Evolutionary conservation across 2,888 invertebrate species (phyloP).

Genomic region (Aphodius granarius): DNA sequence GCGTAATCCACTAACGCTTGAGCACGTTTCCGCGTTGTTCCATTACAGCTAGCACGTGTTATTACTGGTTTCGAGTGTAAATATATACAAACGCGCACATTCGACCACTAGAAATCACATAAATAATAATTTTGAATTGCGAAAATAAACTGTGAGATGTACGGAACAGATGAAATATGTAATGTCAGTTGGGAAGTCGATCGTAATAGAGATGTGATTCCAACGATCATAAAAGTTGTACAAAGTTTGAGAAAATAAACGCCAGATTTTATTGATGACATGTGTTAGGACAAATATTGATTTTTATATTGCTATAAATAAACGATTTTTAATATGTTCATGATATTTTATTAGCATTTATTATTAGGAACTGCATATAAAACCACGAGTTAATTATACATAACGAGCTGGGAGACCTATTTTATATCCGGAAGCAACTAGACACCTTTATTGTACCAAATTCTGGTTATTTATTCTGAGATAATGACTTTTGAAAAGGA

Average conservation of each 20-base stretch:
- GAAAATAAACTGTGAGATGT: not conserved
- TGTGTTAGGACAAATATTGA: not conserved
- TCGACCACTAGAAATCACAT: not conserved
- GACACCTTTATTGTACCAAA: too few species aligned
- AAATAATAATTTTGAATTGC: not conserved
- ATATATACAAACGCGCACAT: not conserved
- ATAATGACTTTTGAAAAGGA: too few species aligned
- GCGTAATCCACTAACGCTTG: not conserved
- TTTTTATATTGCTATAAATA: not conserved
- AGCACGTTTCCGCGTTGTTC: not conserved
- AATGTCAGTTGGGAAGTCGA: not conserved
- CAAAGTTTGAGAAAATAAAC: not conserved
- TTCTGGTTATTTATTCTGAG: too few species aligned
- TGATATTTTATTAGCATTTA: not conserved
- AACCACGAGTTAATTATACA: not conserved
- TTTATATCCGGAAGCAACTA: not conserved
- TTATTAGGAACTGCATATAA: not conserved
- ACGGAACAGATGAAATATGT: not conserved
- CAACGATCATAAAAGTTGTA: not conserved
- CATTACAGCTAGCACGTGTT: not conserved
- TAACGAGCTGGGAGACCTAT: not conserved
- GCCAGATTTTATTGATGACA: not conserved
- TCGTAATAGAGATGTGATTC: not conserved
- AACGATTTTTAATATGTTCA: not conserved
- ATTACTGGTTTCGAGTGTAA: not conserved